Conservation (phyloP, 2,113 vertebrate species). For the Chloroceryle aenea region DNA sequence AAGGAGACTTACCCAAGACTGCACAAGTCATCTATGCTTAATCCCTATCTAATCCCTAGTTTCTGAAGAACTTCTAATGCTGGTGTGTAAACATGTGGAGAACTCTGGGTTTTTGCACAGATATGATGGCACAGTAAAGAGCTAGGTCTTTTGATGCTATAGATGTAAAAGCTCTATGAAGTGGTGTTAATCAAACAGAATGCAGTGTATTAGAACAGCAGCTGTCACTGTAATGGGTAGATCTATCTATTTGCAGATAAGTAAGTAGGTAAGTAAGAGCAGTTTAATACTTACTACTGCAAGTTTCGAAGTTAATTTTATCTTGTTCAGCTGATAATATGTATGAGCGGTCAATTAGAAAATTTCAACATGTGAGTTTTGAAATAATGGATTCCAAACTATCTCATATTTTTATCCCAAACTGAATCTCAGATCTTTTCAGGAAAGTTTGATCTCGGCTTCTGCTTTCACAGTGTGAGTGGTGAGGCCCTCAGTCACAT, state of each 20-base stretch:
- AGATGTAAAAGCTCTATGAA: neutral
- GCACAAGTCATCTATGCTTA: neutral
- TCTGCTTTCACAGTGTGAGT: neutral
- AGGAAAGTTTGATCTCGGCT: neutral
- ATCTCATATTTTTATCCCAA: neutral
- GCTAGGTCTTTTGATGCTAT: neutral
- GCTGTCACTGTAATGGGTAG: neutral
- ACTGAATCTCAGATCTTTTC: neutral
- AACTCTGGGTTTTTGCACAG: neutral
- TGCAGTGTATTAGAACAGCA: neutral
- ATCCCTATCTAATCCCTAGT: neutral
- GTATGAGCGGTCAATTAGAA: slow-evolving; percentile 27
- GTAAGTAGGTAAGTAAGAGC: neutral
- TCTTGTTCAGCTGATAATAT: neutral
- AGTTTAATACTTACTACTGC: neutral
- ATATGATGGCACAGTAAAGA: neutral
- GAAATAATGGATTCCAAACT: slow-evolving; percentile 4
- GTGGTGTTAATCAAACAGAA: neutral
- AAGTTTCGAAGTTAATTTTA: slow-evolving; percentile 41
- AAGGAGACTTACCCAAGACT: neutral
- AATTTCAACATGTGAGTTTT: slow-evolving; percentile 9
- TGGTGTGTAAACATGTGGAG: neutral
- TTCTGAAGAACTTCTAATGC: neutral
- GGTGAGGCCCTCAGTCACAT: neutral
- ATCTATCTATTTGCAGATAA: slow-evolving; percentile 17